phyloP scores from a whole-genome alignment of 2,888 invertebrate genomes.

The Ypsolopha scabrella region DNA sequence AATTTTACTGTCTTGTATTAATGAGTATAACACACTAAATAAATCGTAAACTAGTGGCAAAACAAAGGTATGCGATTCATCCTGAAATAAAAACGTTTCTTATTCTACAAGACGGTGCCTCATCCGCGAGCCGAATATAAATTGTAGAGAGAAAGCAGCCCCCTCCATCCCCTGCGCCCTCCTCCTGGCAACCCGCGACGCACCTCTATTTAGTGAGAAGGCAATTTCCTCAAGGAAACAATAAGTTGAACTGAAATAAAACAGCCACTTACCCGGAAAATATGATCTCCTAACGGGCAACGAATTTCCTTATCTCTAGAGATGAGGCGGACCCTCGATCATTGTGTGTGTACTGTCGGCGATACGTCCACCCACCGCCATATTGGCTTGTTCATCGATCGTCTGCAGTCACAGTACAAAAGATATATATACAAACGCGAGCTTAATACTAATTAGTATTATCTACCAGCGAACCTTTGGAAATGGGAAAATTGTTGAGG shows the following conservation, averaged over 20 bases:
- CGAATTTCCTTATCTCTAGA: neutral
- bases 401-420: no score
- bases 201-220: neutral
- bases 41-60: neutral
- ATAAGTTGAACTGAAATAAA: slow-evolving; percentile 7
- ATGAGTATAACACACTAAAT: no score
- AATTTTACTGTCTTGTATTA: no score
- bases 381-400: no score
- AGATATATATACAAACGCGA: no score
- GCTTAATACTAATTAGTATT: no score
- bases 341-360: neutral
- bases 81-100: neutral
- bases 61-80: neutral
- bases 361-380: no score
- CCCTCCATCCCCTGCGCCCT: neutral
- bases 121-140: neutral
- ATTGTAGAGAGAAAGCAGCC: neutral
- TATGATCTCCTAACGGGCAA: neutral
- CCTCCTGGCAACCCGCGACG: neutral
- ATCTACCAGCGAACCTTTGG: no score
- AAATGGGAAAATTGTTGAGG: no score
- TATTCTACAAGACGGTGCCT: neutral
- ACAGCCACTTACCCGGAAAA: neutral
- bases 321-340: neutral
- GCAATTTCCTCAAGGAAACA: slow-evolving; percentile 7